Percentiles rank a stretch among this genome's conserved stretches.
phyloP scores from a whole-genome alignment of 2,797 vertebrate genomes.

The Rhabdophis nuchalis region DNA sequence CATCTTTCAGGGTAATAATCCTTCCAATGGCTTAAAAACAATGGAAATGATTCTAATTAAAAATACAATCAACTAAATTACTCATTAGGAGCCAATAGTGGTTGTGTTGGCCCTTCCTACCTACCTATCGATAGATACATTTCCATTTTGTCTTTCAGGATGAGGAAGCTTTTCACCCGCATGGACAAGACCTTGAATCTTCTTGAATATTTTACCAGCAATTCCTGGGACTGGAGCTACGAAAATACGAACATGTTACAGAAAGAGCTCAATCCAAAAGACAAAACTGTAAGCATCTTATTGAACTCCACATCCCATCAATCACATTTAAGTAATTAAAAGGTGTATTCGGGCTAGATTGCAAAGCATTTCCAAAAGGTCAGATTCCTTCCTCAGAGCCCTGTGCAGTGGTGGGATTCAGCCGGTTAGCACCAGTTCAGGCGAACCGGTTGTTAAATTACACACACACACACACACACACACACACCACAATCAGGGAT shows the following conservation, averaged over 20 bases:
- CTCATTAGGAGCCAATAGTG: background rate
- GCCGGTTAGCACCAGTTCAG: no score
- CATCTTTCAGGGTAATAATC: background rate
- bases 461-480: no score
- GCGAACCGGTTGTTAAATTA: no score
- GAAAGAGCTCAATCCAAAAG: conserved; percentile 83
- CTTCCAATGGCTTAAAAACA: background rate
- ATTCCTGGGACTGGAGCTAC: conserved; percentile 92
- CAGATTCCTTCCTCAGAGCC: background rate
- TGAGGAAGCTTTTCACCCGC: conserved; percentile 89
- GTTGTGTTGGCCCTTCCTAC: background rate
- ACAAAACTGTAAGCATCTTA: conserved; percentile 79
- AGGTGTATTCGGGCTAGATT: background rate
- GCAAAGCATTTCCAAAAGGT: background rate
- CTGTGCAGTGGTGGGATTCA: no score
- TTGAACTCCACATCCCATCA: background rate
- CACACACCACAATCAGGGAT: no score
- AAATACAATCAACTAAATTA: background rate
- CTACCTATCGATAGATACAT: background rate
- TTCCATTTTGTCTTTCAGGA: conserved; percentile 69
- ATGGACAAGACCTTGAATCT: conserved; percentile 83
- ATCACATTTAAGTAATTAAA: background rate
- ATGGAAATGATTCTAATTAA: background rate
- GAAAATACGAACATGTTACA: conserved; percentile 89
- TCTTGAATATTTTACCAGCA: conserved; percentile 88